These are phyloP conservation scores for Brachionus rotundiformis DNA, from an alignment of 1,140 invertebrate species.

Conservation along the genomic window DNA sequence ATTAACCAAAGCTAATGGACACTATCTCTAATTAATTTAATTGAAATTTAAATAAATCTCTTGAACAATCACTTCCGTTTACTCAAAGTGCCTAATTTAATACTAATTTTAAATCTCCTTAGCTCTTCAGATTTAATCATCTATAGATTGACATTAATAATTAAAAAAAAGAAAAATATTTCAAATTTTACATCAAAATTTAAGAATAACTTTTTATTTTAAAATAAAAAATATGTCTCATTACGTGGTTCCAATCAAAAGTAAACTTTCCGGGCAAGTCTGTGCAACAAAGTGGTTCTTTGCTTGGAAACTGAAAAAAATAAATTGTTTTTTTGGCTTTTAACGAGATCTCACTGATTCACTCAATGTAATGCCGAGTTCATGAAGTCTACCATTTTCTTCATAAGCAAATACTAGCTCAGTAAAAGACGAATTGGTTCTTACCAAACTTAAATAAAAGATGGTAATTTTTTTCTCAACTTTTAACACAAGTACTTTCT, in stretches of 20 bases:
- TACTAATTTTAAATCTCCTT: neutral
- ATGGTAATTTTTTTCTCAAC: no score
- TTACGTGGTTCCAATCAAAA: constrained; percentile 32
- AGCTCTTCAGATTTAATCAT: neutral
- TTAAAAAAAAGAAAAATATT: neutral
- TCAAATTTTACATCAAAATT: no score
- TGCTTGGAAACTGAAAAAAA: constrained; percentile 25
- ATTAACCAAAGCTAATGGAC: neutral
- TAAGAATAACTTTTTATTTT: neutral
- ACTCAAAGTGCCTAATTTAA: neutral
- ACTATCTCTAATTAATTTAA: neutral
- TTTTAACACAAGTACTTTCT: neutral
- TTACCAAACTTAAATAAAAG: neutral
- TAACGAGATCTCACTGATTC: no score
- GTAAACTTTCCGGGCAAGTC: constrained; percentile 8
- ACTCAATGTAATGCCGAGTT: neutral
- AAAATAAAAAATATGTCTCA: neutral
- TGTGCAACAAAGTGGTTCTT: neutral
- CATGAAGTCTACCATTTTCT: constrained; percentile 1
- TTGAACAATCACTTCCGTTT: neutral
- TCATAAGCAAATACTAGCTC: neutral
- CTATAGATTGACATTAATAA: neutral
- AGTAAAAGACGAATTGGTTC: neutral
- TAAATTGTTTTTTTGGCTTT: no score
- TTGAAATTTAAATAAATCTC: neutral